phyloP scores from a whole-genome alignment of 2,113 vertebrate genomes.

The Ptyas mucosa region DNA sequence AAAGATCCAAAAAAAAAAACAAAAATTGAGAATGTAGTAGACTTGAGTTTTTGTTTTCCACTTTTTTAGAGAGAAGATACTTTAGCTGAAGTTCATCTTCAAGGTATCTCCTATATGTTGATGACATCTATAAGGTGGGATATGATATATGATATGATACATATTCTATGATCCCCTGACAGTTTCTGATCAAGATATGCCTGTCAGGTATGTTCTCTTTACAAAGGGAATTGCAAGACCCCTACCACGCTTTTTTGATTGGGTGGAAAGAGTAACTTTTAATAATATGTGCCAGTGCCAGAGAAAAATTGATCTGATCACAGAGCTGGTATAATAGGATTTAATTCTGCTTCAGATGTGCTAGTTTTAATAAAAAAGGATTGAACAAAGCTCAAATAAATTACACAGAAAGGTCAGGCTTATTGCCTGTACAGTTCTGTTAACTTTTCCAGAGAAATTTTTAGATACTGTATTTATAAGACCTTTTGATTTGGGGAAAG shows the following conservation, averaged over 20 bases:
- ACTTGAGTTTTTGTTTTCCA: not conserved
- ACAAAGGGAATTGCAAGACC: conserved; percentile 40
- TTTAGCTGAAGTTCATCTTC: not conserved
- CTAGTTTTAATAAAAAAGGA: conserved; percentile 84
- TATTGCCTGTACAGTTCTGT: conserved; percentile 78
- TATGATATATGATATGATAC: not conserved
- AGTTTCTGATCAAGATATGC: not conserved
- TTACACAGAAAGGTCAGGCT: conserved; percentile 80
- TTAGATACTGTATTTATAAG: conserved; percentile 77
- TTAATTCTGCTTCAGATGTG: conserved; percentile 81
- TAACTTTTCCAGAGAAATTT: conserved; percentile 74
- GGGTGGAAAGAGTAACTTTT: conserved; percentile 73
- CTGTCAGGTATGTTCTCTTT: conserved; percentile 7
- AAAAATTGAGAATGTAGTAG: not conserved
- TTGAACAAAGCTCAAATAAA: conserved; percentile 79
- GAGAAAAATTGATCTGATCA: conserved; percentile 72
- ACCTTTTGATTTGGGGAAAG: conserved; percentile 73
- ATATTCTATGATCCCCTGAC: not conserved
- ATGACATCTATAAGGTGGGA: not conserved
- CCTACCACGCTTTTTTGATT: conserved; percentile 62
- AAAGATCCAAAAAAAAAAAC: not conserved
- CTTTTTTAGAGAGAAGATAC: not conserved
- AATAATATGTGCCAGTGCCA: conserved; percentile 67
- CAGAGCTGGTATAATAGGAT: conserved; percentile 72
- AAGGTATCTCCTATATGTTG: not conserved